phyloP scores from a whole-genome alignment of 2,888 invertebrate genomes.

The Axea sp. region DNA sequence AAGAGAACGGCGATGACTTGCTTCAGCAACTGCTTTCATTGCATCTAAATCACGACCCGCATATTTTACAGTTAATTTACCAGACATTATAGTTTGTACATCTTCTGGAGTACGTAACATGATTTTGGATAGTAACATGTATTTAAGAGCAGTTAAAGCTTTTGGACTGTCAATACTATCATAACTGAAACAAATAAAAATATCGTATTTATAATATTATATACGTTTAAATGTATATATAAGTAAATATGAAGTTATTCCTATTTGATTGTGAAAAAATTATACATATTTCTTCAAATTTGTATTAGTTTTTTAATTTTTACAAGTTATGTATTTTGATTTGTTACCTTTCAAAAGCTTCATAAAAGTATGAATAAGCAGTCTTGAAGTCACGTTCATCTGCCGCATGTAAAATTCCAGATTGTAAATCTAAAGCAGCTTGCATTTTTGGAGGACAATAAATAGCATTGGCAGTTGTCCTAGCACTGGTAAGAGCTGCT shows the following conservation, averaged over 20 bases:
- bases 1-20: constrained; percentile 97
- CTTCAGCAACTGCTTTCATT: constrained; percentile 97
- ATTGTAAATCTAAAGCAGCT: constrained; percentile 97
- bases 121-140: constrained; percentile 99
- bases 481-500: constrained; percentile 97
- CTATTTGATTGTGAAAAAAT: too few species aligned
- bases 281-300: too few species aligned
- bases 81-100: constrained; percentile 95
- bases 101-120: constrained; percentile 98
- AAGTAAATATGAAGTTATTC: too few species aligned
- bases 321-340: too few species aligned
- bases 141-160: constrained; percentile 97
- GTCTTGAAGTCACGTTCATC: constrained; percentile 99
- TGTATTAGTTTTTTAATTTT: too few species aligned
- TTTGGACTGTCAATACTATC: constrained; percentile 95
- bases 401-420: constrained; percentile 99
- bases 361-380: constrained; percentile 99
- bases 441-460: constrained; percentile 99
- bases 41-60: constrained; percentile 97
- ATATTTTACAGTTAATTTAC: constrained; percentile 98
- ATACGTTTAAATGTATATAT: too few species aligned
- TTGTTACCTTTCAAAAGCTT: constrained; percentile 97
- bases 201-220: too few species aligned
- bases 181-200: too few species aligned
- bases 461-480: constrained; percentile 99